Conservation (phyloP, 2,888 invertebrate genomes). For the Loripinus fragilis region DNA sequence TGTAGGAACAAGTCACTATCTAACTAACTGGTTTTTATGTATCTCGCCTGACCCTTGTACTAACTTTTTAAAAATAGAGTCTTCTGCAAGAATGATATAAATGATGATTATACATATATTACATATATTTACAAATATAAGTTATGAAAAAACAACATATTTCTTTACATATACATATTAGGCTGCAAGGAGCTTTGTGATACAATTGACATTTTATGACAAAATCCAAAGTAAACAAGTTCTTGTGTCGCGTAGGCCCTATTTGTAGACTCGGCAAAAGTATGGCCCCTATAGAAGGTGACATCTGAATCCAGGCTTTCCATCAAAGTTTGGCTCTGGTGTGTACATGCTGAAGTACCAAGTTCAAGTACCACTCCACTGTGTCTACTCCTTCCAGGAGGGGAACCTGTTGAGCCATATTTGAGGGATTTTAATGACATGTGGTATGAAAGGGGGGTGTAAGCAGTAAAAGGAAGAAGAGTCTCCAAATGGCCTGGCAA, state of each 20-base stretch:
- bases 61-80: too few species aligned
- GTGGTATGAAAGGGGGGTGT: not conserved
- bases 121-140: too few species aligned
- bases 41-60: too few species aligned
- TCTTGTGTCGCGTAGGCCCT: not conserved
- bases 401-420: not conserved
- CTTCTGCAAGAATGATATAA: too few species aligned
- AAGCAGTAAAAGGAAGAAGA: not conserved
- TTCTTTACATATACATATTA: too few species aligned
- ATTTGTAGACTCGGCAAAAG: not conserved
- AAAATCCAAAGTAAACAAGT: not conserved
- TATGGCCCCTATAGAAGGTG: not conserved
- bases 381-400: not conserved
- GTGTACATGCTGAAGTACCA: not conserved
- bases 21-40: too few species aligned
- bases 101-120: too few species aligned
- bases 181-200: too few species aligned
- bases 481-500: not conserved
- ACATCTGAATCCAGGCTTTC: not conserved
- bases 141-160: too few species aligned
- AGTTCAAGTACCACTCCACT: not conserved
- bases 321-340: not conserved
- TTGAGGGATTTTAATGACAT: not conserved
- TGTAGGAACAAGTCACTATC: too few species aligned
- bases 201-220: not conserved